phyloP scores from a whole-genome alignment of 2,888 invertebrate species.

The Temnothorax ravouxi region DNA sequence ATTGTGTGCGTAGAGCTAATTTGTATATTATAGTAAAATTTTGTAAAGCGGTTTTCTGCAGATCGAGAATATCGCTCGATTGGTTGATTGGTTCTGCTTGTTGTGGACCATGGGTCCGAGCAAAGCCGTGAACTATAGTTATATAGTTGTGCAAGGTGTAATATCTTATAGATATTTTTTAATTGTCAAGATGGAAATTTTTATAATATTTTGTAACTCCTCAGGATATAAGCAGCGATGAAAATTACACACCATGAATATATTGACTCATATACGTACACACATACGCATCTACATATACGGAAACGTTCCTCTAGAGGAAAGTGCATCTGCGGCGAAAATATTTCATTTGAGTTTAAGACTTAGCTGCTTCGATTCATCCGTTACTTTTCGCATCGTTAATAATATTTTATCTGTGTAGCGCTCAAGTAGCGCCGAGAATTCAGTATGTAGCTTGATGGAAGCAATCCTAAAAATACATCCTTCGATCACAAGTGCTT shows the following conservation, averaged over 20 bases:
- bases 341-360: constrained; percentile 58
- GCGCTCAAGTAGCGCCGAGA: constrained; percentile 60
- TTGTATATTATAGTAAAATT: constrained; percentile 4
- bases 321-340: constrained; percentile 23
- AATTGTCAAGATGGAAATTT: constrained; percentile 62
- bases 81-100: constrained; percentile 27
- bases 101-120: constrained; percentile 7
- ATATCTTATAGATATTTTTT: constrained; percentile 46
- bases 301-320: constrained; percentile 44
- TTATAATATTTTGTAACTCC: constrained; percentile 74
- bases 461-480: constrained; percentile 44
- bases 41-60: constrained; percentile 4
- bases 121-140: constrained; percentile 24
- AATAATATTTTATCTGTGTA: constrained; percentile 57
- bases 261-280: constrained; percentile 46
- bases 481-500: constrained; percentile 49
- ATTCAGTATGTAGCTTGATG: constrained; percentile 48
- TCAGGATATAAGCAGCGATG: constrained; percentile 55
- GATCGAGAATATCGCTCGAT: constrained; percentile 9
- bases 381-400: constrained; percentile 58
- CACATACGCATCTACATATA: constrained; percentile 40
- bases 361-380: constrained; percentile 61
- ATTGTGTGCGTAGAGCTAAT: neutral
- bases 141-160: constrained; percentile 52
- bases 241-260: constrained; percentile 44